Percentiles rank a stretch among this genome's conserved stretches.
phyloP scores from a whole-genome alignment of 2,113 vertebrate genomes.

The Periophthalmodon schlosseri region DNA sequence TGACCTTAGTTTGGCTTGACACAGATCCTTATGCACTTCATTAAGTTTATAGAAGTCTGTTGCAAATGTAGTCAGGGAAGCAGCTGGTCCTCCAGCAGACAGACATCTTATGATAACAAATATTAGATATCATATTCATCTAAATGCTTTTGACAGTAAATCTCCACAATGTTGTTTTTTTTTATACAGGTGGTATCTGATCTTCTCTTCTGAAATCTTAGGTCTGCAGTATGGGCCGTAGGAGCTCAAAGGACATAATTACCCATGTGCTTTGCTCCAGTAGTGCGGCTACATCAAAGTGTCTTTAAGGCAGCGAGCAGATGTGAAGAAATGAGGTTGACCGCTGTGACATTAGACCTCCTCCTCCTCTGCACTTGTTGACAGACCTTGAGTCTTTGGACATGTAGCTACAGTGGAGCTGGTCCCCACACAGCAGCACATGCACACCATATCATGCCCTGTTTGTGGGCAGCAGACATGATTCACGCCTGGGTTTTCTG shows the following conservation, averaged over 20 bases:
- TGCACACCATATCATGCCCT: constrained; percentile 13
- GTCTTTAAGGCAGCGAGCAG: constrained; percentile 47
- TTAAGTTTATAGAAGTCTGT: background rate
- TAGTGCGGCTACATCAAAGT: constrained; percentile 48
- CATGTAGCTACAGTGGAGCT: constrained; percentile 39
- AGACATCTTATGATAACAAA: constrained; percentile 34
- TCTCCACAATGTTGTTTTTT: constrained; percentile 7
- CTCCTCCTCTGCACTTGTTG: constrained; percentile 44
- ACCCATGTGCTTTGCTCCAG: constrained; percentile 42
- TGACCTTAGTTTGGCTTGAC: constrained; percentile 8
- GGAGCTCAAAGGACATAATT: constrained; percentile 50
- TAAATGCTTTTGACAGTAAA: constrained; percentile 29
- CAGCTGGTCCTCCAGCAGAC: constrained; percentile 33
- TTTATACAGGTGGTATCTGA: constrained; percentile 23
- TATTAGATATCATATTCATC: constrained; percentile 35
- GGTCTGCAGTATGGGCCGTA: constrained; percentile 27
- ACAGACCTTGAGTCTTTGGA: constrained; percentile 48
- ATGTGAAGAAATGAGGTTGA: constrained; percentile 60
- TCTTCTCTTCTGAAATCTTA: constrained; percentile 21
- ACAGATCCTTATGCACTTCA: constrained; percentile 15
- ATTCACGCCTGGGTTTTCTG: constrained; percentile 39
- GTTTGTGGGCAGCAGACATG: constrained; percentile 25
- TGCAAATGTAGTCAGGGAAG: constrained; percentile 17
- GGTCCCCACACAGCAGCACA: constrained; percentile 29
- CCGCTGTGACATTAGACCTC: constrained; percentile 58